phyloP scores from a whole-genome alignment of 2,888 invertebrate genomes.

The Oasisia sp. region DNA sequence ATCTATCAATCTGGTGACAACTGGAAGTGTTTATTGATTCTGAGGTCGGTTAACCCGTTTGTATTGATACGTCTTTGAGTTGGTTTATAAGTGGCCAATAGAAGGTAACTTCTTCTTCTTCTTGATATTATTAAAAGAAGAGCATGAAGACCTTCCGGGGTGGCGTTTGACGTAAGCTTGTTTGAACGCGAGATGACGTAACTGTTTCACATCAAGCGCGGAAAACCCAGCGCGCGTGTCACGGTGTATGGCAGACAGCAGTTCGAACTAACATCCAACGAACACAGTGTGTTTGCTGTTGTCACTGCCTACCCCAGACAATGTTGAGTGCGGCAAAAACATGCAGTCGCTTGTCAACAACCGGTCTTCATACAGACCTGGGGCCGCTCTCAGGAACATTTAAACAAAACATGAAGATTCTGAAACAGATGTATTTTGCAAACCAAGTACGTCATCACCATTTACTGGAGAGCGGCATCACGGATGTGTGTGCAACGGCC shows the following conservation, averaged over 20 bases:
- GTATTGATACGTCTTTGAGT: too few relatives aligned
- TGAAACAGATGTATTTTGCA: neutral
- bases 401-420: neutral
- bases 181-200: conserved; percentile 4
- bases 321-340: neutral
- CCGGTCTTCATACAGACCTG: neutral
- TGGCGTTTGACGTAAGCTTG: neutral
- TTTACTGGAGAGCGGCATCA: neutral
- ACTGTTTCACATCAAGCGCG: neutral
- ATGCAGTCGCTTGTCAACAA: neutral
- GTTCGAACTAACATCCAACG: neutral
- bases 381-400: neutral
- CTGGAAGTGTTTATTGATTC: too few relatives aligned
- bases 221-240: neutral
- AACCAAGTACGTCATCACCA: neutral
- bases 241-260: neutral
- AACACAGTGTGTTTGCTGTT: neutral
- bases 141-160: neutral
- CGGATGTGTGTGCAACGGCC: neutral
- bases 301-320: neutral
- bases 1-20: too few relatives aligned
- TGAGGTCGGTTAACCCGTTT: too few relatives aligned
- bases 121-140: too few relatives aligned
- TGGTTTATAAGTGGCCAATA: too few relatives aligned
- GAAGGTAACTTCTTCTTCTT: too few relatives aligned